Conservation (phyloP, 2,888 invertebrate genomes). For the Diaprepes abbreviatus region DNA sequence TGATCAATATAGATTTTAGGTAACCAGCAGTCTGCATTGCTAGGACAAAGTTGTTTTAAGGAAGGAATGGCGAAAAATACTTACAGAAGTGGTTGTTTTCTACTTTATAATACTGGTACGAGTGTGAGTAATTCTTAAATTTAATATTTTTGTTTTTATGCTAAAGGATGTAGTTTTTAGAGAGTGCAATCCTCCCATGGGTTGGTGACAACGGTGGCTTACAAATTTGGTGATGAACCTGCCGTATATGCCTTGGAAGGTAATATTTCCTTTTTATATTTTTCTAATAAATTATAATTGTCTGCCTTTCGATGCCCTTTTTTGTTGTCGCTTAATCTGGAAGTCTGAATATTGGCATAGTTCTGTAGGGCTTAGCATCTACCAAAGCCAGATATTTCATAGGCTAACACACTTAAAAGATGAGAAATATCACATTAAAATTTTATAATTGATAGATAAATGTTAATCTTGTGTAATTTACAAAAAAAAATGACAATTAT, state of each 20-base stretch:
- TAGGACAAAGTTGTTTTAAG: constrained; percentile 93
- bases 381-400: too few species aligned
- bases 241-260: constrained; percentile 96
- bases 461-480: too few species aligned
- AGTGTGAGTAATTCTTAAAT: constrained; percentile 67
- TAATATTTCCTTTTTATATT: too few species aligned
- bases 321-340: too few species aligned
- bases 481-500: too few species aligned
- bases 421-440: not conserved
- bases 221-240: constrained; percentile 88
- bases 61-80: constrained; percentile 96
- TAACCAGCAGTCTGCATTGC: constrained; percentile 96
- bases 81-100: constrained; percentile 98
- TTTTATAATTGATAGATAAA: not conserved
- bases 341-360: too few species aligned
- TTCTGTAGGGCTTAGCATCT: too few species aligned
- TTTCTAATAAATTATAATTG: too few species aligned
- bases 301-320: too few species aligned
- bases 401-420: too few species aligned
- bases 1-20: constrained; percentile 81
- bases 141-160: not conserved
- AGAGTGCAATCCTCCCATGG: constrained; percentile 91
- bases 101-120: constrained; percentile 94
- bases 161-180: constrained; percentile 63
- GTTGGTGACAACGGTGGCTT: constrained; percentile 95